Conservation (phyloP, 2,113 vertebrate genomes). For the Mesoclemmys tuberculata region DNA sequence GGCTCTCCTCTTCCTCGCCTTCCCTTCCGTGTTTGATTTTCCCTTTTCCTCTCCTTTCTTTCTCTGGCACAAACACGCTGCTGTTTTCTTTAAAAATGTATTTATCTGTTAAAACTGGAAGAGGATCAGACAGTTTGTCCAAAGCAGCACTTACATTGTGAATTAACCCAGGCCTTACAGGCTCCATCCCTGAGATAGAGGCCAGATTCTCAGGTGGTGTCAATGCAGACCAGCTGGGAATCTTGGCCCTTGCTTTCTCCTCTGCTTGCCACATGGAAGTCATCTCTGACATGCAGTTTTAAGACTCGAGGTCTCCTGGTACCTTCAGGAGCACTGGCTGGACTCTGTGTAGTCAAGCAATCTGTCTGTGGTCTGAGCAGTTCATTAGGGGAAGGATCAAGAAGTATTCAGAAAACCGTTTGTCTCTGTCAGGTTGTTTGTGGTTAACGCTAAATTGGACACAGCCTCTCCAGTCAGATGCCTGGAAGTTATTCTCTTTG, state of each 20-base stretch:
- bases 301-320: neutral
- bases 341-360: rapidly evolving
- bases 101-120: neutral
- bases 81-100: neutral
- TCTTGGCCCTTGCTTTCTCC: neutral
- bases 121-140: neutral
- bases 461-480: neutral
- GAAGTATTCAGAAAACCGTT: neutral
- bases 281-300: rapidly evolving
- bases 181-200: neutral
- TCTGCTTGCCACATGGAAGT: neutral
- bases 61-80: neutral
- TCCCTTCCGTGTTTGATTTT: rapidly evolving
- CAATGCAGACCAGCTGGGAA: neutral
- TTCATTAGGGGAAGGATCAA: neutral
- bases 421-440: neutral
- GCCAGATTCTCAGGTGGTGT: neutral
- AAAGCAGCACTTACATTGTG: neutral
- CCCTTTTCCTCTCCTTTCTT: neutral
- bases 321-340: neutral
- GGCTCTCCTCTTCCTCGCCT: neutral
- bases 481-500: neutral
- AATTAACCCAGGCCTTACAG: neutral
- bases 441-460: neutral
- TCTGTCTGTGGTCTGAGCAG: neutral